Evolutionary conservation across 2,113 vertebrate species (phyloP), one percentile per base, ranked within the genome.

Genomic region (Pica pica): DNA sequence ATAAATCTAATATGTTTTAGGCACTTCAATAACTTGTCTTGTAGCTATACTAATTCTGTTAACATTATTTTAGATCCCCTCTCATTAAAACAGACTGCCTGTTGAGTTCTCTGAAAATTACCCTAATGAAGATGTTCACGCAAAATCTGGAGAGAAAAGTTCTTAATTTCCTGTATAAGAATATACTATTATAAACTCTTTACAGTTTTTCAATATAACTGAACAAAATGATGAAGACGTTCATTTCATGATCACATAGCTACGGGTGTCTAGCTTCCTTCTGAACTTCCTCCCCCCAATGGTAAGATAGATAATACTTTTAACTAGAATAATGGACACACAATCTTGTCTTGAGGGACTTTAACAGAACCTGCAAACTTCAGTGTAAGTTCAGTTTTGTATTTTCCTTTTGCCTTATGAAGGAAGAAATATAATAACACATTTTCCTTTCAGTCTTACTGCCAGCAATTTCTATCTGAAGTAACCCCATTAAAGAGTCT

Each of bases 1-100:
- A 56, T 63, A 27, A 11, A n/a, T 50, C 37, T 81, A 11, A 37
- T 71, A 7, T 28, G 13, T 70, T 69, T 60, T 73, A 87, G 93
- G 55, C 50, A 88, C 60, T 96, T 94, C 41, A 65, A n/a, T 78
- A 89, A 26, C 16, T 93, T 90, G 73, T 94, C 93, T 86, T 75
- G 68, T 46, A 96, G n/a, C 68, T 91, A 80, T 70, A 85, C 31
- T 87, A 91, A 96, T 96, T 83, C 60, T 79, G 69, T 96, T 96
- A 95, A 93, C 46, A 85, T 83, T 93, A 87, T 96, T 94, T 97
- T 92, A 96, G 95, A 87, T 52, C 26, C 46, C 49, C 87, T 95
- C 94, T 97, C 94, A 97, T 97, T 98, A 95, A 94, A 95, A 93
- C 47, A 92, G 78, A 67, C n/a, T 93, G 42, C 83, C 67, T 97